Conservation (phyloP, 2,888 invertebrate species). For the Mesoligia furuncula region DNA sequence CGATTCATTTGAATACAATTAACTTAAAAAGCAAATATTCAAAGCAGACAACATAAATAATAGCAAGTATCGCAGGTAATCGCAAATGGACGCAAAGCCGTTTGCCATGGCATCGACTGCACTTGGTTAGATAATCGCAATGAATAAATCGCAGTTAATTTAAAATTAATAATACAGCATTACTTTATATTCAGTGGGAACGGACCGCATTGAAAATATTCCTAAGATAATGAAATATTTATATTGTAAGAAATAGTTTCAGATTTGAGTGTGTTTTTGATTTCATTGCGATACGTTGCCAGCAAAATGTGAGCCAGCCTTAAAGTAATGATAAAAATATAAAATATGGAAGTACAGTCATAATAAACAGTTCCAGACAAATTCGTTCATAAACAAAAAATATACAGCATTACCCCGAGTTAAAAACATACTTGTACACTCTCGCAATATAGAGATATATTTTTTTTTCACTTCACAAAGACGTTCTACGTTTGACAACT, state of each 20-base stretch:
- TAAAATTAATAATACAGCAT: background rate
- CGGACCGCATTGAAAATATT: slow-evolving; percentile 5
- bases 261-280: background rate
- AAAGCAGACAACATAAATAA: slow-evolving; percentile 9
- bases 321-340: slow-evolving; percentile 9
- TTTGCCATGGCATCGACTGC: slow-evolving; percentile 37
- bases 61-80: slow-evolving; percentile 11
- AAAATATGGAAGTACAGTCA: background rate
- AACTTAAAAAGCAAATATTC: slow-evolving; percentile 47
- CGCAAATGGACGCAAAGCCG: slow-evolving; percentile 46
- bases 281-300: slow-evolving; percentile 13
- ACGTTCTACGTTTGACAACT: background rate
- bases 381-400: background rate
- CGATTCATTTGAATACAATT: slow-evolving; percentile 59
- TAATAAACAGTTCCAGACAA: background rate
- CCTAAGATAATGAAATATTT: background rate
- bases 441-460: background rate
- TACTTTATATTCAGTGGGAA: slow-evolving; percentile 1
- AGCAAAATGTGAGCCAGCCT: slow-evolving; percentile 32
- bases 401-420: slow-evolving; percentile 2
- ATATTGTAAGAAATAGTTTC: background rate
- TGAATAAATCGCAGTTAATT: background rate
- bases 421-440: background rate
- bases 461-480: too few species aligned
- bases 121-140: slow-evolving; percentile 37